Percentiles rank a stretch among this genome's conserved stretches.
Evolutionary conservation across 2,113 vertebrate species (phyloP).

Genomic region (Microcebus jonahi): DNA sequence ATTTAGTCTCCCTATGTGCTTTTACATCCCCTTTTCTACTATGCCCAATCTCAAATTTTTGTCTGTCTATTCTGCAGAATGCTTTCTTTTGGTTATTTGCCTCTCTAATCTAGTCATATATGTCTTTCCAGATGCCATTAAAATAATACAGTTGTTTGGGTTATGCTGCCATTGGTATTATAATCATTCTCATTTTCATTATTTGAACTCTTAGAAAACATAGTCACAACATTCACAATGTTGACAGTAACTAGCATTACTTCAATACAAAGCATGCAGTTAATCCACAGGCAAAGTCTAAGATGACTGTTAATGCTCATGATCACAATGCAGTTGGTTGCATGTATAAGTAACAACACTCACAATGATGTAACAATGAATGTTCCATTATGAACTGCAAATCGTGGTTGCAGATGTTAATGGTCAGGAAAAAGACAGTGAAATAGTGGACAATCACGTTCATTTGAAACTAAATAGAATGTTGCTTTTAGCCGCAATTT

Average conservation of each 20-base stretch:
- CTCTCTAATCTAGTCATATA: background rate
- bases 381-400: background rate
- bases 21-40: background rate
- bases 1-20: background rate
- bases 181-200: constrained; percentile 12
- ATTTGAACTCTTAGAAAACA: constrained; percentile 1
- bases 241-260: background rate
- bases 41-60: background rate
- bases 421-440: background rate
- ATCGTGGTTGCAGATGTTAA: background rate
- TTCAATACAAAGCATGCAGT: background rate
- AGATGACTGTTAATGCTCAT: background rate
- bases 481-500: background rate
- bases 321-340: background rate
- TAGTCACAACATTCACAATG: background rate
- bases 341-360: background rate
- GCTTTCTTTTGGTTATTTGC: background rate
- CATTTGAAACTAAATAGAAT: background rate
- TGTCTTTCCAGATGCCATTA: background rate
- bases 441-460: background rate
- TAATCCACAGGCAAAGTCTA: background rate
- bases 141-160: background rate
- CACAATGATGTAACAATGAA: background rate
- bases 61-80: background rate
- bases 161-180: background rate